Base-by-base conservation (phyloP, 2,797 vertebrate species). In the Anguilla anguilla region DNA sequence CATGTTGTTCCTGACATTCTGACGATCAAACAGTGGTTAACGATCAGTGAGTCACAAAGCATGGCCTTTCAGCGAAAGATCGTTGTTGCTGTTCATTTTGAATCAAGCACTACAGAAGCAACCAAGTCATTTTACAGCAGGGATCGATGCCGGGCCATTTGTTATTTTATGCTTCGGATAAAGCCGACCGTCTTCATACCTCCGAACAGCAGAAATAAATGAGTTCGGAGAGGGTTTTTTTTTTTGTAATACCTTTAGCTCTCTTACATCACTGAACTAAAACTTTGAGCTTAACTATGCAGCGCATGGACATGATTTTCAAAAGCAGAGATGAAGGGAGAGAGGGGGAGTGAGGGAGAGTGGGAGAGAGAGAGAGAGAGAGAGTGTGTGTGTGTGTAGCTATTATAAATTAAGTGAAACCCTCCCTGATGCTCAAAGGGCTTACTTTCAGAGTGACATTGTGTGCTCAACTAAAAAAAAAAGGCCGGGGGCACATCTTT, bases 151-250 rank as follows among this genome's bases (percentile, higher is more conserved):
- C 0, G 17, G 51, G 83, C 79, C 82, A 89, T 87, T 83, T 89
- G 53, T 89, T 88, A 83, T 88, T 84, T 92, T 91, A 91, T 90
- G 86, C 89, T 85, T 19, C 83, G 43, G 6, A 88, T 88, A 88
- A 90, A 90, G 82, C 84, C 86, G 84, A 87, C 88, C 59, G 82
- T 91, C 89, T 90, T 88, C 85, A 61, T 90, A 89, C 86, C 87
- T 84, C 85, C 1, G 77, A 87, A 57, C 61, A 86, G 59, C 39
- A 51, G 79, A 77, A 28, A 59, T 28, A 31, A 87, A 5, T n/a
- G 69, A 88, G 49, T 6, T 43, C 85, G 72, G 51, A 15, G 35
- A 49, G 55, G 28, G 31, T 28, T 46, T 43, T 35, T 19, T 51
- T n/a, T 61, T 43, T 22, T 17, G 25, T 61, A 64, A 10, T n/a